Base-by-base conservation (phyloP, 2,113 vertebrate species). In the Podarcis muralis region DNA sequence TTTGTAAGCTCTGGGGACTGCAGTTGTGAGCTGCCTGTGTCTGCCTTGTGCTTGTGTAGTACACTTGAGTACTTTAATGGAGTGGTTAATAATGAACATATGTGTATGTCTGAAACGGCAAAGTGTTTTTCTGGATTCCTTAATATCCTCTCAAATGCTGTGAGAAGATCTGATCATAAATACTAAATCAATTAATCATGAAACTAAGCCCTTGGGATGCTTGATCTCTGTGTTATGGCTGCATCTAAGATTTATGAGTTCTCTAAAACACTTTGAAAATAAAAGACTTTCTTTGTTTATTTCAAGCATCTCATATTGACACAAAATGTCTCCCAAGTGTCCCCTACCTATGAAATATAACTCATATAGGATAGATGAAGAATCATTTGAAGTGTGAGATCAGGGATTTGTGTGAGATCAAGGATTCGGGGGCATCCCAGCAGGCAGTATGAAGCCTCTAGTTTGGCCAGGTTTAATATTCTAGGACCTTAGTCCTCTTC, bases 111-210 rank as follows among this genome's bases (percentile, higher is more conserved):
- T 83, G 66, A 9, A 92, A 90, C 90, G n/a, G 43, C 89, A 48
- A 85, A 37, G 22, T 23, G 4, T 30, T 53, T 92, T 74, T 88
- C 4, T 89, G 84, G 15, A 0, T 84, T n/a, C 80, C 78, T 90
- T 72, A 9, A 8, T 76, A 22, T 2, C 3, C 4, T 85, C 37
- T 93, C 77, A 86, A 85, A 81, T 66, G 6, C 27, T 43, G 74
- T 92, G 27, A 1, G 2, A 74, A 53, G 79, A 87, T 66, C 3
- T 48, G 18, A 35, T n/a, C 18, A 32, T 89, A 40, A 87, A 81
- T 86, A 79, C 37, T 85, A 90, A 87, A 89, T 84, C 35, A 92
- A 88, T 89, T 87, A 77, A 84, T 86, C 12, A 0, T 77, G 89
- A 91, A 1, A 78, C 4, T 23, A 89, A 3, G 0, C n/a, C 83